Evolutionary conservation across 2,797 vertebrate genomes (phyloP).

Genomic region (Melanotaenia parkinsoni): DNA sequence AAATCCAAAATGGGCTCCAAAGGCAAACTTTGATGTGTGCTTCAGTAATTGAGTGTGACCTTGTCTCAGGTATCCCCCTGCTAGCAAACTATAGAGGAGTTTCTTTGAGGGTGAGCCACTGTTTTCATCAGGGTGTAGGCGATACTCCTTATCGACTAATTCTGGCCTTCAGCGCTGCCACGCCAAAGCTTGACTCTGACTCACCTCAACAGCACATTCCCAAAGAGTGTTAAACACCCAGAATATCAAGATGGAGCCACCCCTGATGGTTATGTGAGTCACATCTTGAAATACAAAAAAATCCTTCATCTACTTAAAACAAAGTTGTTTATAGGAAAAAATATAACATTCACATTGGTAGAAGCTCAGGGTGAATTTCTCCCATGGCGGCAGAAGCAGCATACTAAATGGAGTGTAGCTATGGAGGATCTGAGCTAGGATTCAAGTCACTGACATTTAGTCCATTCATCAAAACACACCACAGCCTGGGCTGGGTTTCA

Average conservation of each 20-base stretch:
- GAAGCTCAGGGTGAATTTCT: conserved; percentile 46
- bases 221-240: conserved; percentile 44
- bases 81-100: conserved; percentile 61
- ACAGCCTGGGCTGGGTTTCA: conserved; percentile 69
- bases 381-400: conserved; percentile 43
- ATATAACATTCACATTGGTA: neutral
- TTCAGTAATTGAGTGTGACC: conserved; percentile 76
- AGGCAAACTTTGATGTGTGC: conserved; percentile 79
- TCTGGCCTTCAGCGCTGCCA: conserved; percentile 51
- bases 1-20: conserved; percentile 71
- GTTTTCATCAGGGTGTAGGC: conserved; percentile 64
- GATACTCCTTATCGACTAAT: conserved; percentile 59
- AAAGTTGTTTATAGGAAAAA: conserved; percentile 9
- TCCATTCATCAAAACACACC: conserved; percentile 80
- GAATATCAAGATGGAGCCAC: conserved; percentile 20
- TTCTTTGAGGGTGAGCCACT: conserved; percentile 67
- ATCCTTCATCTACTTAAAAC: conserved; percentile 30
- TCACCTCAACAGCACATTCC: conserved; percentile 54
- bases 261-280: conserved; percentile 32
- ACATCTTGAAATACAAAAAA: conserved; percentile 8
- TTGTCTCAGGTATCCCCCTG: conserved; percentile 71
- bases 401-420: conserved; percentile 69
- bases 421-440: conserved; percentile 70
- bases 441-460: conserved; percentile 81
- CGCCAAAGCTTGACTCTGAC: conserved; percentile 61